A percentile compares a stretch with the other conserved stretches of the same genome.
Conservation (phyloP, 2,113 vertebrate species). For the Osmerus mordax region DNA sequence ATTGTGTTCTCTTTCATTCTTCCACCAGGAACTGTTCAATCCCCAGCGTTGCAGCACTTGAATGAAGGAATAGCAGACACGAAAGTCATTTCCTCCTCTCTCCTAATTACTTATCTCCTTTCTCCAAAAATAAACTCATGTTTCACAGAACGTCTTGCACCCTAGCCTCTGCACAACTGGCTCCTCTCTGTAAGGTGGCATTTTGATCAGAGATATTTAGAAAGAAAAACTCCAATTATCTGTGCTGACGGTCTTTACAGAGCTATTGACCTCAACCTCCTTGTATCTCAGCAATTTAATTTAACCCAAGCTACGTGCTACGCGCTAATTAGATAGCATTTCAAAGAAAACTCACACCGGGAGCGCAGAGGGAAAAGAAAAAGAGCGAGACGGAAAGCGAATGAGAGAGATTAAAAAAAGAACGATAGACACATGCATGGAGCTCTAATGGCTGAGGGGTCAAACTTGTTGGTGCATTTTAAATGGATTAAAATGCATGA, state of each 20-base stretch:
- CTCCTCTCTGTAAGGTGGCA: conserved; percentile 51
- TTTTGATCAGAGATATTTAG: conserved; percentile 69
- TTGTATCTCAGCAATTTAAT: conserved; percentile 71
- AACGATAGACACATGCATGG: not conserved
- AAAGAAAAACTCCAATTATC: conserved; percentile 64
- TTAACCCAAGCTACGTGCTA: conserved; percentile 63
- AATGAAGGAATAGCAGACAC: conserved; percentile 42
- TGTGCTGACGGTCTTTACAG: conserved; percentile 59
- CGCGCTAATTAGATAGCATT: conserved; percentile 69
- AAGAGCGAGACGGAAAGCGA: not conserved
- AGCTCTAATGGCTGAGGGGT: conserved; percentile 29
- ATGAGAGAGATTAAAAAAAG: conserved; percentile 1
- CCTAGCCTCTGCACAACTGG: conserved; percentile 37
- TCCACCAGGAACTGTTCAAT: not conserved
- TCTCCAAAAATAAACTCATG: conserved; percentile 59
- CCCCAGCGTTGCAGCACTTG: conserved; percentile 23
- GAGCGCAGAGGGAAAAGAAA: conserved; percentile 18
- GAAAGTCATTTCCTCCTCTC: conserved; percentile 52
- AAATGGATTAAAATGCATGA: conserved; percentile 33
- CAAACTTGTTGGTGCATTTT: conserved; percentile 31
- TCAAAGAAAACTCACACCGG: conserved; percentile 60
- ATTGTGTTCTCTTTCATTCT: conserved; percentile 11
- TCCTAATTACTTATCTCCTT: conserved; percentile 60
- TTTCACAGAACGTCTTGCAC: conserved; percentile 41
- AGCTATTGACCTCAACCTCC: conserved; percentile 70